Conservation (phyloP, 2,113 vertebrate genomes). For the Cardinalis cardinalis region DNA sequence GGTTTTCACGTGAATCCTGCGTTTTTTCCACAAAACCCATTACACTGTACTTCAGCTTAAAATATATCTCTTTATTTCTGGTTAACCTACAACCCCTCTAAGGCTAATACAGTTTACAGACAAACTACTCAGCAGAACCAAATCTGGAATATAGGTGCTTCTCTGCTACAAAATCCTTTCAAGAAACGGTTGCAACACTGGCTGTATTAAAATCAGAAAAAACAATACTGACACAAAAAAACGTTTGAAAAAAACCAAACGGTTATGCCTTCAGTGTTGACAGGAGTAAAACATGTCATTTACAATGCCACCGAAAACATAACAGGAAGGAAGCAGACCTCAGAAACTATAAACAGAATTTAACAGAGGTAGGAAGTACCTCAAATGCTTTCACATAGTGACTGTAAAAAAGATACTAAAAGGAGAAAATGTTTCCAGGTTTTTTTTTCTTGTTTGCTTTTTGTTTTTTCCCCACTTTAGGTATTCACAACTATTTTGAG, state of each 20-base stretch:
- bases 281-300: constrained; percentile 27
- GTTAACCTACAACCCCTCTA: not conserved
- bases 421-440: constrained; percentile 41
- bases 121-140: not conserved
- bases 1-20: constrained; percentile 54
- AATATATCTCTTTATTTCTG: not conserved
- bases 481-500: constrained; percentile 3
- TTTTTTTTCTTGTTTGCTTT: not conserved
- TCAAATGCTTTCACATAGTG: not conserved
- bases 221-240: not conserved
- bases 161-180: not conserved
- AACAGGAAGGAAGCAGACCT: constrained; percentile 70
- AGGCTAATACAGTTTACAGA: not conserved
- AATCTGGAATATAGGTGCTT: not conserved
- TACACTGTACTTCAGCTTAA: constrained; percentile 4
- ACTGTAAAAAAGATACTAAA: constrained; percentile 9
- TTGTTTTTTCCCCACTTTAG: constrained; percentile 5
- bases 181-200: not conserved
- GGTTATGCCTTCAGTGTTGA: not conserved
- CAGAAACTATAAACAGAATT: constrained; percentile 46
- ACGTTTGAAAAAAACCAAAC: not conserved
- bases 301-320: constrained; percentile 49
- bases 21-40: constrained; percentile 9
- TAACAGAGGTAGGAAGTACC: constrained; percentile 64
- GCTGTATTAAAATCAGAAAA: not conserved